Evolutionary conservation across 1,140 invertebrate species (phyloP), one percentile per base, ranked within the genome.

Genomic region (Hydropsyche tenuis): DNA sequence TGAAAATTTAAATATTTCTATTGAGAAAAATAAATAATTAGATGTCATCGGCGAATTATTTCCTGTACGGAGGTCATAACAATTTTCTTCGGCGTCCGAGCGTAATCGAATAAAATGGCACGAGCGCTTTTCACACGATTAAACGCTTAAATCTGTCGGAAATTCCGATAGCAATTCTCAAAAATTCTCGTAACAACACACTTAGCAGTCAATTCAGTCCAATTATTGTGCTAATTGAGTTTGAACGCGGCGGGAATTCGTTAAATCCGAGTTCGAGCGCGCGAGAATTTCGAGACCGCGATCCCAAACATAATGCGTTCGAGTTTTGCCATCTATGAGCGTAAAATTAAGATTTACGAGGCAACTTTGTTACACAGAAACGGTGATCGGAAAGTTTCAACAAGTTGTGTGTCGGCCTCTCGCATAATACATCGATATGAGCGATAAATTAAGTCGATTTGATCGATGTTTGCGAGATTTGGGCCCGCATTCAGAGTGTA

Each of bases 341-440:
- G 37, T 60, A n/a, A 65, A 73, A 76, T 76, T 76, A 73, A 73
- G 75, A 76, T 76, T 76, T 76, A 76, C 73, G 72, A 69, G 68
- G 18, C 48, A 76, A 76, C 75, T 76, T 73, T 64, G 62, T 9
- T n/a, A n/a, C 30, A 37, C 30, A 37, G 30, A 37, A 37, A 4
- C 14, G 69, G 62, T 69, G 71, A 70, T 76, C 66, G 65, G 53
- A 53, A 68, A 72, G 70, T 68, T 70, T 46, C 62, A 76, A 73
- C 68, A 68, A 71, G 66, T 66, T 53, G 60, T n/a, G n/a, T n/a
- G n/a, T n/a, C 65, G 62, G 48, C 62, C 22, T 60, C 65, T 65
- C 56, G 53, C 64, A 60, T 23, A 53, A 18, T 25, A 22, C 30
- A n/a, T n/a, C 30, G 30, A 37, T 37, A 37, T 37, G 25, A n/a